These are phyloP conservation scores for Mamestra brassicae DNA, from an alignment of 2,888 invertebrate genomes.

Conservation along the genomic window DNA sequence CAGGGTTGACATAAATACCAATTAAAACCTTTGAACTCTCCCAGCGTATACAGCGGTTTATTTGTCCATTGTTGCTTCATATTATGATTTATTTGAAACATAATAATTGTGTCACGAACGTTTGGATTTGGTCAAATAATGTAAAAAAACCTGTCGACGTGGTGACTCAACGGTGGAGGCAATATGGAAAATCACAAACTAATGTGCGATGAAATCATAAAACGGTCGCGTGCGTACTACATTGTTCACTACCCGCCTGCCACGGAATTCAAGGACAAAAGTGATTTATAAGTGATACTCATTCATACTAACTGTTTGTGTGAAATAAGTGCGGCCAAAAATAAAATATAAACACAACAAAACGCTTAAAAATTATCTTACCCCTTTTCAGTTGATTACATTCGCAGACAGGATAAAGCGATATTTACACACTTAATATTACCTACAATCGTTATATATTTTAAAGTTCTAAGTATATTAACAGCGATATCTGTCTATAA, in stretches of 20 bases:
- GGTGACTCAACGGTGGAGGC: constrained; percentile 73
- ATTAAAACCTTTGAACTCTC: constrained; percentile 52
- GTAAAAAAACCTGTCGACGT: constrained; percentile 64
- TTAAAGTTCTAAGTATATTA: constrained; percentile 62
- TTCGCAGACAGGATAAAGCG: constrained; percentile 65
- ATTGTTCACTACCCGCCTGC: constrained; percentile 62
- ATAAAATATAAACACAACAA: constrained; percentile 48
- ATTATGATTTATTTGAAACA: constrained; percentile 14
- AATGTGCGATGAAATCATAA: constrained; percentile 73
- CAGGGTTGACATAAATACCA: constrained; percentile 53
- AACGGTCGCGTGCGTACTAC: constrained; percentile 73
- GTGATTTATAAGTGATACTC: constrained; percentile 36
- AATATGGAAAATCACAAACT: constrained; percentile 76
- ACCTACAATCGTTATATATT: constrained; percentile 46
- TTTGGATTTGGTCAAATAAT: constrained; percentile 28
- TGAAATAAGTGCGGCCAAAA: constrained; percentile 42
- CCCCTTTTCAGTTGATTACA: constrained; percentile 71
- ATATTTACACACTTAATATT: constrained; percentile 65
- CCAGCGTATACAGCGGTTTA: constrained; percentile 11
- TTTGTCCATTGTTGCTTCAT: constrained; percentile 23
- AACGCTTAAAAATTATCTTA: constrained; percentile 66
- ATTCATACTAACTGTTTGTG: constrained; percentile 25
- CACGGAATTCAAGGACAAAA: constrained; percentile 69
- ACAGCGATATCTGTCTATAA: constrained; percentile 70
- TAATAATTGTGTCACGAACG: constrained; percentile 33